Evolutionary conservation across 1,140 invertebrate genomes (phyloP), one percentile per base, ranked within the genome.

Genomic region (Drosophila guanche): DNA sequence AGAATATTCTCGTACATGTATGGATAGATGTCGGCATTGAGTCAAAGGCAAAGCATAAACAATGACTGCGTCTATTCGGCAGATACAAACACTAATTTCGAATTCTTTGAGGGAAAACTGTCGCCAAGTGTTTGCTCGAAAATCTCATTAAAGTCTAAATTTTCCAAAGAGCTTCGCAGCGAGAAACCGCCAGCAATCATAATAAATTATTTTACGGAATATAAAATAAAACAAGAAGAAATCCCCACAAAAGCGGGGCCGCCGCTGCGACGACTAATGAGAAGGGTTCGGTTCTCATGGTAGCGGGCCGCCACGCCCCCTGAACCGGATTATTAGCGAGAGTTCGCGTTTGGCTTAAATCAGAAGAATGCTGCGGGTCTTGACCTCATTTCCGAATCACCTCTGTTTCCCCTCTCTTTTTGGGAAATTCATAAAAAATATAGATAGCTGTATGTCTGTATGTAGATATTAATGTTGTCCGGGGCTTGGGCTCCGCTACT

Each of bases 71-170:
- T 48, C 51, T 20, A 69, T 68, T 69, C 66, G 56, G 7, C 25
- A 37, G 62, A 55, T 50, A 68, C 51, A 69, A 69, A 69, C 56
- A 68, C 25, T 68, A 68, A 69, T 69, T 69, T 68, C 33, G 42
- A 10, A 20, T 59, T 40, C 4, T 10, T 10, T 5, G 27, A 14
- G 10, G 22, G 29, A 42, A 68, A 67, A 68, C 63, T 69, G 63
- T 68, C 65, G 62, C 47, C 65, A 33, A 55, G 29, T 47, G 48
- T 37, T 37, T 37, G 58, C 48, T 45, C 16, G 42, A 23, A 27
- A 69, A 68, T 56, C 66, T 69, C 63, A 69, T 69, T 69, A 69
- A 68, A 69, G 68, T 68, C 68, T 68, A 51, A 43, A 69, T 56
- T 69, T 69, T 25, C 65, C 62, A 14, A n/a, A 12, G 25, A 29